A percentile compares a stretch with the other conserved stretches of the same genome.
These are phyloP conservation scores for Conops quadrifasciatus DNA, from an alignment of 2,888 invertebrate genomes.

Conservation along the genomic window DNA sequence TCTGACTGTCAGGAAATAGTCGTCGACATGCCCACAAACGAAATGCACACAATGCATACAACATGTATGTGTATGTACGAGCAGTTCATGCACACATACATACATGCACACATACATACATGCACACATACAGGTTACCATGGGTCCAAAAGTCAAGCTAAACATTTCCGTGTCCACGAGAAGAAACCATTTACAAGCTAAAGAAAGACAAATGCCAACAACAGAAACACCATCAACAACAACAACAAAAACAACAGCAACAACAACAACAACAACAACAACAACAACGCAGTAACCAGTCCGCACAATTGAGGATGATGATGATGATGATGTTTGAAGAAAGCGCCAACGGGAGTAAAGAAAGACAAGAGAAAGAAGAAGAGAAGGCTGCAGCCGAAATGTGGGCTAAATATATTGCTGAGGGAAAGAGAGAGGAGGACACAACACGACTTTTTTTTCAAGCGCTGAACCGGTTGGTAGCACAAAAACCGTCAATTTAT, in stretches of 20 bases:
- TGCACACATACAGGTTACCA: slow-evolving; percentile 16
- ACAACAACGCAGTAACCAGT: slow-evolving; percentile 16
- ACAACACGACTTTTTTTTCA: slow-evolving; percentile 21
- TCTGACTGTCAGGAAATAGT: too few relatives aligned
- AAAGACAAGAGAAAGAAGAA: neutral
- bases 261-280: slow-evolving; percentile 19
- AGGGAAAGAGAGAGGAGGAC: neutral
- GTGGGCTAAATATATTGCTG: neutral
- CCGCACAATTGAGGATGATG: slow-evolving; percentile 26
- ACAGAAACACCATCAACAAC: slow-evolving; percentile 14
- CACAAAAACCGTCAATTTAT: slow-evolving; percentile 40
- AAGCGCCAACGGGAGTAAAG: neutral
- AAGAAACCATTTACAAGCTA: neutral
- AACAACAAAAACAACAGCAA: slow-evolving; percentile 15
- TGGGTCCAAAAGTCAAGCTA: slow-evolving; percentile 43
- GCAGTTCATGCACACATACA: too few relatives aligned
- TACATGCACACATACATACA: slow-evolving; percentile 2
- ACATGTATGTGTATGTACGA: too few relatives aligned
- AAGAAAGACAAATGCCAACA: slow-evolving; percentile 7
- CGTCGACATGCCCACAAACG: too few relatives aligned
- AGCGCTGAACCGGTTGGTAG: slow-evolving; percentile 15
- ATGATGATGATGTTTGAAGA: slow-evolving; percentile 2
- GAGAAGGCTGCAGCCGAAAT: neutral
- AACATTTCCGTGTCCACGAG: slow-evolving; percentile 42
- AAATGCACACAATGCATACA: too few relatives aligned